phyloP scores from a whole-genome alignment of 1,140 invertebrate genomes.

The Euschistus heros region DNA sequence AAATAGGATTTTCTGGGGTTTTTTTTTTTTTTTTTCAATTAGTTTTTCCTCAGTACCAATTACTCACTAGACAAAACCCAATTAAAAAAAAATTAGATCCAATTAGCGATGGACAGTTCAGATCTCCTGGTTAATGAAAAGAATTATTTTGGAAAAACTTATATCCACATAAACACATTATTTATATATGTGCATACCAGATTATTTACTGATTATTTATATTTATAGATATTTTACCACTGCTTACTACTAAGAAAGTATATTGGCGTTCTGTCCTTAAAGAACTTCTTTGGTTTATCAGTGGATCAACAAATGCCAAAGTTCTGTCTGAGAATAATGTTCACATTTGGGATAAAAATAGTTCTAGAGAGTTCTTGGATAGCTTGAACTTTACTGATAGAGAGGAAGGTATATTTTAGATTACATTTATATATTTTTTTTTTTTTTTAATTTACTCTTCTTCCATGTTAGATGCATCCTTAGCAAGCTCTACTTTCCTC shows the following conservation, averaged over 20 bases:
- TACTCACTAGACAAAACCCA: too few relatives aligned
- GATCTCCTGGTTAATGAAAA: too few relatives aligned
- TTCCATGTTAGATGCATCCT: too few relatives aligned
- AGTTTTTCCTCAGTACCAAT: too few relatives aligned
- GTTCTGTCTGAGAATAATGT: slow-evolving; percentile 72
- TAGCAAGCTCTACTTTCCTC: too few relatives aligned
- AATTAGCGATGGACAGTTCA: too few relatives aligned
- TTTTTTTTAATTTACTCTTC: not conserved
- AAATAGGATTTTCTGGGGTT: too few relatives aligned
- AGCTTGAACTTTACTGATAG: slow-evolving; percentile 73
- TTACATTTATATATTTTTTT: too few relatives aligned
- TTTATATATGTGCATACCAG: not conserved
- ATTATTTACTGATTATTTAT: not conserved
- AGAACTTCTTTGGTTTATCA: slow-evolving; percentile 93
- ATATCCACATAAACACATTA: not conserved
- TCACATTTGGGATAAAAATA: slow-evolving; percentile 98
- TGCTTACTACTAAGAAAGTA: slow-evolving; percentile 93
- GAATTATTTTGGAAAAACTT: not conserved
- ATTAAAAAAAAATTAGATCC: too few relatives aligned
- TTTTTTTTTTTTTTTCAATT: too few relatives aligned
- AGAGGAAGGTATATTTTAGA: slow-evolving; percentile 57
- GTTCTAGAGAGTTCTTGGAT: slow-evolving; percentile 81
- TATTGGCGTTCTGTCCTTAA: slow-evolving; percentile 89
- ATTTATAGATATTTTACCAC: slow-evolving; percentile 57
- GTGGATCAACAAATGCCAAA: slow-evolving; percentile 86